Percentiles rank a stretch among this genome's conserved stretches.
Evolutionary conservation across 1,140 invertebrate genomes (phyloP).

Genomic region (Temnothorax nylanderi): DNA sequence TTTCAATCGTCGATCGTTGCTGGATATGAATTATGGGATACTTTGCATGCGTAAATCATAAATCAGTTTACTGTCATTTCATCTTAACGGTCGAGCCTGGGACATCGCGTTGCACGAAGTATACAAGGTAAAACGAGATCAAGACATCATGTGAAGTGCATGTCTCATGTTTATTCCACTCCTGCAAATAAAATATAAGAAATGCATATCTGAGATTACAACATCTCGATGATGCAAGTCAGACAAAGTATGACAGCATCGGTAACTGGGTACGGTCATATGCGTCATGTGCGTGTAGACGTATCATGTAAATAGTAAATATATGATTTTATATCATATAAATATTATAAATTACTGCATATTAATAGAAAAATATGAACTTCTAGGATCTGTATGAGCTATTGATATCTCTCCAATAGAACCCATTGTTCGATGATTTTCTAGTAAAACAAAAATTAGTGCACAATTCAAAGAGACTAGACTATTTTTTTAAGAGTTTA

Average conservation of each 20-base stretch:
- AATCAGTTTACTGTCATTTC: conserved; percentile 20
- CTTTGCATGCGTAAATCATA: neutral
- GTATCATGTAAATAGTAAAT: neutral
- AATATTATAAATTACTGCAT: neutral
- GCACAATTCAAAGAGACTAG: neutral
- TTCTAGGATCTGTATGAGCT: neutral
- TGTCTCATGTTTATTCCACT: conserved; percentile 28
- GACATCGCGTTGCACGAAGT: conserved; percentile 30
- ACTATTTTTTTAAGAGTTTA: neutral
- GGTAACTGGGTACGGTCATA: neutral
- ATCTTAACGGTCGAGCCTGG: neutral
- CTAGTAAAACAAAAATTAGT: neutral
- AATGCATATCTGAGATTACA: conserved; percentile 29
- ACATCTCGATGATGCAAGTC: conserved; percentile 44
- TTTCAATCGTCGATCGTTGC: neutral
- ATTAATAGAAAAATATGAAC: neutral
- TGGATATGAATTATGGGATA: neutral
- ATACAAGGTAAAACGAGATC: conserved; percentile 56
- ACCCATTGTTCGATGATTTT: neutral
- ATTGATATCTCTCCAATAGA: neutral
- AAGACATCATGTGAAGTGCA: conserved; percentile 46
- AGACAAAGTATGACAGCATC: conserved; percentile 35
- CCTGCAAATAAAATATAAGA: conserved; percentile 33
- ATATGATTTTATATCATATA: neutral
- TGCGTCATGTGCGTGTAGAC: neutral